Evolutionary conservation across 1,140 invertebrate genomes (phyloP).

Genomic region (Brachionus paranguensis): DNA sequence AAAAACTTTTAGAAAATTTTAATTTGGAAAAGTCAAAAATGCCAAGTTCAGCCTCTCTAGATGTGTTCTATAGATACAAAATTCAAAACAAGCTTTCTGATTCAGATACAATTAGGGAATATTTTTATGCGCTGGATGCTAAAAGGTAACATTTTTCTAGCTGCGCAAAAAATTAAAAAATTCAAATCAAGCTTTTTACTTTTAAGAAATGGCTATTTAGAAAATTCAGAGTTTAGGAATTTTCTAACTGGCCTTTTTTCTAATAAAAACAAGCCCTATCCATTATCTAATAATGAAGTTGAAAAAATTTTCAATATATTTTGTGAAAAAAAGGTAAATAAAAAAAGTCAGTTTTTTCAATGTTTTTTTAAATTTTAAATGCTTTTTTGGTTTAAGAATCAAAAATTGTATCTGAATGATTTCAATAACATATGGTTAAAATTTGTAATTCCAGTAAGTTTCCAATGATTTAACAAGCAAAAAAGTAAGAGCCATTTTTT

Average conservation of each 20-base stretch:
- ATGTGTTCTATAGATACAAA: neutral
- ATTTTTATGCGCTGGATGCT: neutral
- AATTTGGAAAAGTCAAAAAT: neutral
- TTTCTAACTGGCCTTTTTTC: constrained; percentile 7
- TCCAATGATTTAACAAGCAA: neutral
- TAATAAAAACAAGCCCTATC: constrained; percentile 1
- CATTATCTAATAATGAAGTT: neutral
- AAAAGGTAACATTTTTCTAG: neutral
- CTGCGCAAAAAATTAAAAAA: neutral
- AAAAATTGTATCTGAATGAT: neutral
- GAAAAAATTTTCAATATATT: constrained; percentile 20
- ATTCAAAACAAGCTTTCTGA: neutral
- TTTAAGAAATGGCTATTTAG: constrained; percentile 1
- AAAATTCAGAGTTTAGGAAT: neutral
- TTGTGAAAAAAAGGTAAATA: neutral
- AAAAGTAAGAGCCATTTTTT: neutral
- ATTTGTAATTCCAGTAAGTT: constrained; percentile 16
- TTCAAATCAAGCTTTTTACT: neutral
- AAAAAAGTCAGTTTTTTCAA: neutral
- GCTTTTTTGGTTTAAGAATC: neutral
- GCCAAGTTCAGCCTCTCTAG: constrained; percentile 1
- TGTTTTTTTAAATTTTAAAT: neutral
- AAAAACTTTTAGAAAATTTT: neutral
- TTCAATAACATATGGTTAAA: constrained; percentile 1
- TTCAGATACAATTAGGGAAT: neutral